Base-by-base conservation (phyloP, 2,797 vertebrate species). In the Clarias pachynema region DNA sequence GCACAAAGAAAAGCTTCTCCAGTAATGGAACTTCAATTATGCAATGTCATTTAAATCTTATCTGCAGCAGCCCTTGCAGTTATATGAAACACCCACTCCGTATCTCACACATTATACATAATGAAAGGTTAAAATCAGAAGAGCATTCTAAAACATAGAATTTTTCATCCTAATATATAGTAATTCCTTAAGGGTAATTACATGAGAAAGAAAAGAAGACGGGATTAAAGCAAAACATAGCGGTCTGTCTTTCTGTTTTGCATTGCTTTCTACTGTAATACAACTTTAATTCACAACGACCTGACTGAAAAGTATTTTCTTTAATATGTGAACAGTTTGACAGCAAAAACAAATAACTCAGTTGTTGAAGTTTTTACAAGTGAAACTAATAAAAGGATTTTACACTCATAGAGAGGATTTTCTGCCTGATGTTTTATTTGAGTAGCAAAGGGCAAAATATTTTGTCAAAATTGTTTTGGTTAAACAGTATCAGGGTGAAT, bases 31-130 rank as follows among this genome's bases (percentile, higher is more conserved):
- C 62, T 66, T 81, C 26, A 53, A 44, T 31, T 49, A 81, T 66
- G 62, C 16, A 18, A 81, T 26, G 53, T 53, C 16, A 12, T 84
- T 77, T 59, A 62, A 53, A 49, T 78, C 63, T 78, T 82, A 84
- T 84, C 82, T 68, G 65, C 31, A 60, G 59, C 68, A 59, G 53
- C 63, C 70, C 24, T 6, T 82, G 72, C 26, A 20, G 82, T 89
- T 79, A 85, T 57, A 82, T 37, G 68, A 85, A 63, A 68, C 79
- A 56, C 68, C 68, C 72, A 37, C 70, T 69, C 68, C 3, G 10
- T 65, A 87, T 73, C 77, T 59, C 29, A n/a, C 74, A 77, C 44
- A 59, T 60, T 59, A 63, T 8, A 81, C 53, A 57, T 12, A 49
- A 37, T 57, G 26, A 72, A 29, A 86, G 44, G 57, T 49, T 53